Evolutionary conservation across 2,888 invertebrate genomes (phyloP), one percentile per base, ranked within the genome.

Genomic region (Drosophila neoperkinsi): DNA sequence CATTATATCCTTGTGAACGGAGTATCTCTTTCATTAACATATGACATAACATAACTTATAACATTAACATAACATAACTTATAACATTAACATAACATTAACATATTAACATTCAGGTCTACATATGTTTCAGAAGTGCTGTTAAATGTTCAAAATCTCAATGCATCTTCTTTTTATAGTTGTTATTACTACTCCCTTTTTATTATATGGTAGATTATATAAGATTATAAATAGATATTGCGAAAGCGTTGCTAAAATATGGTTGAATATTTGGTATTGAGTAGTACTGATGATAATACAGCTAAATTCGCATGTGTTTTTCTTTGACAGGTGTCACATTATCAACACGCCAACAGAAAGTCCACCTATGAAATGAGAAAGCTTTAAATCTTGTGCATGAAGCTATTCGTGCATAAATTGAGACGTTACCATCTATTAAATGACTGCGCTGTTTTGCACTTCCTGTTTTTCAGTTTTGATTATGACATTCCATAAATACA

Each of bases 391-490:
- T n/a, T n/a, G 30, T 50, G 31, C 1, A 25, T 21, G 51, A 38
- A 58, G 21, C 34, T 53, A 68, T 57, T 76, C 76, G 57, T 60
- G 76, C 72, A 51, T 56, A 49, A 63, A 71, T 56, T 52, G 10
- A 33, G 51, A 50, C 59, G 65, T 57, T 64, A 25, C 43, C 43
- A 3, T 11, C 31, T 34, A 49, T n/a, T 58, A 71, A n/a, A 46
- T 25, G 55, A 25, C 56, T 31, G 16, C 4, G 30, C n/a, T 25
- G 21, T 57, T n/a, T 41, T 6, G 11, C 28, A 25, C 21, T 71
- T 71, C 16, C 43, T 46, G 57, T 70, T 34, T 11, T 28, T n/a
- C 28, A 34, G 57, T n/a, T 41, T 63, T 46, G 18, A 9, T n/a
- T 51, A 52, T n/a, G 25, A 7, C 46, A 46, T 13, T 9, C 3